Conservation (phyloP, 2,113 vertebrate genomes). For the Xiphias gladius region DNA sequence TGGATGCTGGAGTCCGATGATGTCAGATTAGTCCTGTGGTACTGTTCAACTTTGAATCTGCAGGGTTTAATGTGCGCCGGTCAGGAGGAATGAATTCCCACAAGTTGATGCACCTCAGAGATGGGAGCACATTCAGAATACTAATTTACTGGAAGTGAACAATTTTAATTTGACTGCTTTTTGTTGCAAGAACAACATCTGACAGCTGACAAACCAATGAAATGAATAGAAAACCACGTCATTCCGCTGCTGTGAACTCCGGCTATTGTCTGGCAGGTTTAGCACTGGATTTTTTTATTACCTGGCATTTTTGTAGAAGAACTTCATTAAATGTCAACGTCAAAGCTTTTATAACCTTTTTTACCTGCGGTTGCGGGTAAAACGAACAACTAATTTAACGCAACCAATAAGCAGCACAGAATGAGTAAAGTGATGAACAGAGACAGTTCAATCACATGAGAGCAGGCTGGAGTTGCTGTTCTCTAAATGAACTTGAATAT, state of each 20-base stretch:
- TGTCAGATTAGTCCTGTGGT: conserved; percentile 3
- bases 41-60: background rate
- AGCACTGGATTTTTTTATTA: too few relatives aligned
- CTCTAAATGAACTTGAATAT: conserved; percentile 8
- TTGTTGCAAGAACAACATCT: background rate
- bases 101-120: conserved; percentile 5
- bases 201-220: background rate
- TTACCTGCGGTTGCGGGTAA: background rate
- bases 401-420: background rate
- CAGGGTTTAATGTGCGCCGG: background rate
- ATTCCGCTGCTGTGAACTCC: too few relatives aligned
- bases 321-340: background rate
- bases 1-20: background rate
- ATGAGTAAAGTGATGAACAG: background rate
- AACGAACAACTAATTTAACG: background rate
- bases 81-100: conserved; percentile 17
- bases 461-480: conserved; percentile 19
- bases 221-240: background rate
- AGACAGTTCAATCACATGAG: conserved; percentile 29
- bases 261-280: background rate
- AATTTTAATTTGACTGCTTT: background rate
- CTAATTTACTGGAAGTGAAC: too few relatives aligned
- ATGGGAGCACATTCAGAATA: background rate
- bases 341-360: background rate
- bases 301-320: background rate